Percentiles rank a stretch among this genome's conserved stretches.
Conservation (phyloP, 2,797 vertebrate species). For the Remorina albescens region DNA sequence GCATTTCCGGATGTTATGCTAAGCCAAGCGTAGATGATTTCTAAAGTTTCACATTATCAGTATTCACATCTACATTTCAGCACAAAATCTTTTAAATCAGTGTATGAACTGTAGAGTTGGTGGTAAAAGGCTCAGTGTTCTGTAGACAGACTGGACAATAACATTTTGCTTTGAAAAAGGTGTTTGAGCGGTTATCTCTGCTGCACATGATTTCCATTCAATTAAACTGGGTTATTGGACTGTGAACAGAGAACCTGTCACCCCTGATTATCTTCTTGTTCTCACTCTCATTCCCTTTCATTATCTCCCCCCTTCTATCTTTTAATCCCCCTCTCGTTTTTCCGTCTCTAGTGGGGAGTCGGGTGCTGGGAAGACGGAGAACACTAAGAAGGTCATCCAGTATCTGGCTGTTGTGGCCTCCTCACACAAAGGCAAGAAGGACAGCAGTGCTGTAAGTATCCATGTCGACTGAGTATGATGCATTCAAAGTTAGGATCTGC, state of each 20-base stretch:
- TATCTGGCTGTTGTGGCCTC: conserved; percentile 96
- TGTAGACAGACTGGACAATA: conserved; percentile 35
- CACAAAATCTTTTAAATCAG: background rate
- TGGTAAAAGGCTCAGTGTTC: conserved; percentile 13
- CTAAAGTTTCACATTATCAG: background rate
- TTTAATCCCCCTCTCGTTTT: conserved; percentile 33
- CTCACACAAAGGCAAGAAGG: conserved; percentile 98
- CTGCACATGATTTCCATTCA: conserved; percentile 64
- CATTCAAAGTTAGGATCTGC: conserved; percentile 37
- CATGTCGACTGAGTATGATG: conserved; percentile 6
- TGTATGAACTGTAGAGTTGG: conserved; percentile 4
- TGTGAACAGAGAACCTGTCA: conserved; percentile 63
- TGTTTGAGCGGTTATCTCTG: conserved; percentile 31
- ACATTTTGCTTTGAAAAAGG: conserved; percentile 52
- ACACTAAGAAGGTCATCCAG: conserved; percentile 99
- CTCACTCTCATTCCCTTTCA: conserved; percentile 29
- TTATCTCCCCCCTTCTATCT: conserved; percentile 22
- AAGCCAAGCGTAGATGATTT: background rate
- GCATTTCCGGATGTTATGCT: background rate
- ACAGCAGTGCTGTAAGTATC: conserved; percentile 92
- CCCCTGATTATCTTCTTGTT: conserved; percentile 41
- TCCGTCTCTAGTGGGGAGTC: conserved; percentile 91
- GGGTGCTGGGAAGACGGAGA: conserved; percentile 97
- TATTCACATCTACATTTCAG: background rate
- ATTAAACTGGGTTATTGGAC: conserved; percentile 63